phyloP scores from a whole-genome alignment of 1,140 invertebrate species.

The Tetragnatha versicolor region DNA sequence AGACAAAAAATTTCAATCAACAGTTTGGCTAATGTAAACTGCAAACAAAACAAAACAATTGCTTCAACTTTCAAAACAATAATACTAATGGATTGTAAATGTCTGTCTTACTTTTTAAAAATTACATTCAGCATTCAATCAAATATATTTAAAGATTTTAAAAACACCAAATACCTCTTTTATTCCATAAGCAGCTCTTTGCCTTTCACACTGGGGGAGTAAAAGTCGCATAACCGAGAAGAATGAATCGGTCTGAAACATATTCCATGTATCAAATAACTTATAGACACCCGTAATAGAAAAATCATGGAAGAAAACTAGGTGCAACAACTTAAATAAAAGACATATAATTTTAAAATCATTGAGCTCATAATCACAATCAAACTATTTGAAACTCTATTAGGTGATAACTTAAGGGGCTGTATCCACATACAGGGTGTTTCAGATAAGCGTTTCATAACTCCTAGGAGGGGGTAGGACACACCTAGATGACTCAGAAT shows the following conservation, averaged over 20 bases:
- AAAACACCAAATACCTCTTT: constrained; percentile 65
- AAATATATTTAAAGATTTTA: neutral
- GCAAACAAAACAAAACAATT: constrained; percentile 14
- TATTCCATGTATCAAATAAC: neutral
- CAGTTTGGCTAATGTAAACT: constrained; percentile 71
- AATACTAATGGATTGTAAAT: neutral
- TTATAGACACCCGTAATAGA: neutral
- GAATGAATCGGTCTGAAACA: constrained; percentile 67
- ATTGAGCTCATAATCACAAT: neutral
- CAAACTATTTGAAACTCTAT: neutral
- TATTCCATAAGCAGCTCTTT: constrained; percentile 72
- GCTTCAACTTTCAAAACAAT: neutral
- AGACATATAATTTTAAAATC: neutral
- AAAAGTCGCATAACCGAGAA: constrained; percentile 77
- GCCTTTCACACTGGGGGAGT: constrained; percentile 73
- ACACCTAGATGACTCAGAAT: too few relatives aligned
- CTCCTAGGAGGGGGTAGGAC: too few relatives aligned
- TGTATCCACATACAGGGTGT: neutral
- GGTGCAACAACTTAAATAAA: neutral
- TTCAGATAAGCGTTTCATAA: neutral
- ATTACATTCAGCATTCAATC: neutral
- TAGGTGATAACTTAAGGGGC: too few relatives aligned
- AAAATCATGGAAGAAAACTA: neutral
- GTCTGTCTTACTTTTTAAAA: neutral
- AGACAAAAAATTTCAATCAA: constrained; percentile 76